Base-by-base conservation (phyloP, 2,888 invertebrate genomes). In the Epinotia ramella region DNA sequence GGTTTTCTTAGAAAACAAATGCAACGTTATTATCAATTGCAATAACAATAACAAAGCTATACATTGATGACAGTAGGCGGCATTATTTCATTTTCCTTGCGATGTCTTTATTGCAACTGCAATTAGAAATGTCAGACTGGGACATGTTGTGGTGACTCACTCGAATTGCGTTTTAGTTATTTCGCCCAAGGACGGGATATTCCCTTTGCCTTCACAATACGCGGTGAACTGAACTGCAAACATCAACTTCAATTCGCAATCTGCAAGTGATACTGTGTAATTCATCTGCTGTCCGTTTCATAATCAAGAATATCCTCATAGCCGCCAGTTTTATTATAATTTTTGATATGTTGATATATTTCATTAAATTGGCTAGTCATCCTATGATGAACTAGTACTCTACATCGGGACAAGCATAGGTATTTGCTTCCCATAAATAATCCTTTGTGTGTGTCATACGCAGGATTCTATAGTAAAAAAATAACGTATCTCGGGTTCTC, bases 101-200 rank as follows among this genome's bases (percentile, higher is more conserved):
- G 20, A n/a, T 4, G 9, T 40, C 18, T 46, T 24, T 57, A 44
- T 64, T 44, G 72, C 57, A 63, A 46, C 24, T 46, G 28, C 49
- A 49, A 57, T 28, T 66, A 59, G 6, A 62, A 18, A n/a, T 4
- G 16, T 40, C n/a, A 57, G 44, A 44, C 56, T 20, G 72, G 24
- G 71, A 64, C 63, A 40, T 63, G 46, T n/a, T 59, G 62, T n/a
- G 53, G 60, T 73, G 49, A 60, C 9, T 73, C 60, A 67, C 60
- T 53, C 40, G 28, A 66, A 62, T 67, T 73, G 62, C 73, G 67
- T 67, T 73, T 67, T 16, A 62, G 28, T 67, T 67, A 40, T 53
- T 73, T 53, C 49, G 53, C 16, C 53, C 49, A 49, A 49, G 64
- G 64, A 65, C 64, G n/a, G 64, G 16, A 12, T 65, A 65, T 46